Evolutionary conservation across 2,888 invertebrate species (phyloP).

Genomic region (Lithodes maja): DNA sequence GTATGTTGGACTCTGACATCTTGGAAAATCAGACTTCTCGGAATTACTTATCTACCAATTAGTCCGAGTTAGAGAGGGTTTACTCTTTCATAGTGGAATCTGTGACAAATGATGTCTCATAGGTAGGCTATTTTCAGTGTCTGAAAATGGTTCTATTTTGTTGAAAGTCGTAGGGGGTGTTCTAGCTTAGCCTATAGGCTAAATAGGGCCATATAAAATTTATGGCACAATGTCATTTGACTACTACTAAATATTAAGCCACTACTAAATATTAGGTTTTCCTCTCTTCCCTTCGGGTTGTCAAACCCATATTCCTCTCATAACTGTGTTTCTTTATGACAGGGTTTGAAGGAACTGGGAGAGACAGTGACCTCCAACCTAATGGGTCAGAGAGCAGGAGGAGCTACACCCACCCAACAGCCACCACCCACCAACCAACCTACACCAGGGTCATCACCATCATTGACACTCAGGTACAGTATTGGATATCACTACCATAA

Average conservation of each 20-base stretch:
- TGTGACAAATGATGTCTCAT: too few species aligned
- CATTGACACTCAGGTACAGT: slow-evolving; percentile 78
- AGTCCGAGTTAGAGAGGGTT: too few species aligned
- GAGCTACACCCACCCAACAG: slow-evolving; percentile 50
- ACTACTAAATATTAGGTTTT: too few species aligned
- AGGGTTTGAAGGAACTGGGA: slow-evolving; percentile 80
- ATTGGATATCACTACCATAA: not conserved
- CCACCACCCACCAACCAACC: slow-evolving; percentile 73
- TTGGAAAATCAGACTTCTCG: too few species aligned
- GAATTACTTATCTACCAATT: too few species aligned
- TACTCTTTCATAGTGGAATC: too few species aligned
- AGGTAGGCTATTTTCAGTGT: not conserved
- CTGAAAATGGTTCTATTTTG: too few species aligned
- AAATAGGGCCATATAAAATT: not conserved
- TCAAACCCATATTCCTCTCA: not conserved
- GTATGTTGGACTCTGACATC: too few species aligned
- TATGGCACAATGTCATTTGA: not conserved
- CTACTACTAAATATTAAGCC: too few species aligned
- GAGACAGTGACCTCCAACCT: slow-evolving; percentile 94
- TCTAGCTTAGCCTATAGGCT: too few species aligned
- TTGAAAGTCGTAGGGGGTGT: not conserved
- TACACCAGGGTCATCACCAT: slow-evolving; percentile 93
- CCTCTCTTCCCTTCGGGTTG: too few species aligned
- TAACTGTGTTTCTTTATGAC: not conserved
- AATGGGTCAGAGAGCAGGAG: slow-evolving; percentile 79